Conservation (phyloP, 2,888 invertebrate species). For the Ornithoptera alexandrae region DNA sequence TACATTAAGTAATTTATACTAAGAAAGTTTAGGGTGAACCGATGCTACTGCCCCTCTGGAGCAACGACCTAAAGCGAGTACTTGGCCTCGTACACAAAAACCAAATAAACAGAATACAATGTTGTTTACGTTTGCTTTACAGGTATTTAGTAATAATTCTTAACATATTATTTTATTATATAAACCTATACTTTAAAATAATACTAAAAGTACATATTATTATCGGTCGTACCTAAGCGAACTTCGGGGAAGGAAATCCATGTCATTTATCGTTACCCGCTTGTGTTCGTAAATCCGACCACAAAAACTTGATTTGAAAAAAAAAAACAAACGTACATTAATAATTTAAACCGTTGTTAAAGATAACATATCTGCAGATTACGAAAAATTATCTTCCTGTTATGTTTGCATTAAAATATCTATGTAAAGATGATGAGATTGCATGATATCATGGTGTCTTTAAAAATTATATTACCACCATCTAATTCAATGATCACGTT, state of each 20-base stretch:
- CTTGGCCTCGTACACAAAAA: no score
- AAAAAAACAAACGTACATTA: conserved; percentile 11
- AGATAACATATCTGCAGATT: conserved; percentile 30
- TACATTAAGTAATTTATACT: no score
- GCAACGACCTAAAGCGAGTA: no score
- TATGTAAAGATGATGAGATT: conserved; percentile 8
- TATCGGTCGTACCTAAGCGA: not conserved
- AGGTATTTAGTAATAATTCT: no score
- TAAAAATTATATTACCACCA: not conserved
- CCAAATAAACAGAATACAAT: no score
- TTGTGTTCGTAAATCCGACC: not conserved
- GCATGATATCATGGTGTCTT: not conserved
- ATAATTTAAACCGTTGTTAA: not conserved
- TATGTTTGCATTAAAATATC: conserved; percentile 17
- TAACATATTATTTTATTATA: no score
- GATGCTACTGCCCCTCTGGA: no score
- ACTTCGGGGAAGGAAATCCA: not conserved
- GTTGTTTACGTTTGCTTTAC: no score
- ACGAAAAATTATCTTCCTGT: conserved; percentile 30
- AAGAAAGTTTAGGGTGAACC: no score
- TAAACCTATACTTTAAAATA: not conserved
- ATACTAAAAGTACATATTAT: not conserved
- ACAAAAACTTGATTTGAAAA: not conserved
- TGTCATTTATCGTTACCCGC: not conserved
- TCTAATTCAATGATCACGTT: not conserved